Base-by-base conservation (phyloP, 1,140 invertebrate genomes). In the Sycophila sp. region DNA sequence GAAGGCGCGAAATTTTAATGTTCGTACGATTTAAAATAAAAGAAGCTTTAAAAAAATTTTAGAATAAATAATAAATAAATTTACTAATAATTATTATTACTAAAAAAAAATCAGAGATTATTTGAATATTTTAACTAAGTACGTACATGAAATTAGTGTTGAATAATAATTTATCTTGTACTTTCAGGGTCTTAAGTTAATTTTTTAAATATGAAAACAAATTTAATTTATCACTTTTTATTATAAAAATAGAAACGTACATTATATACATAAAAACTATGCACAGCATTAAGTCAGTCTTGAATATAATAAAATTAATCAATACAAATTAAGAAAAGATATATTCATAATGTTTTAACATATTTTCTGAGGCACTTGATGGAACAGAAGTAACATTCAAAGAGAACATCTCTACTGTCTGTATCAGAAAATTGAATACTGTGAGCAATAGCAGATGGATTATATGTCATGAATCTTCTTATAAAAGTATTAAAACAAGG, bases 351-450 rank as follows among this genome's bases (percentile, higher is more conserved):
- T 22, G 10, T 19, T 40, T 8, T 58, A 30, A 34, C 15, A 64
- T 78, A 77, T 75, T 65, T 56, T 22, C 36, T 64, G 26, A 73
- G 11, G 71, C 90, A 92, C 24, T 78, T 85, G 2, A 78, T 75
- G 49, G 89, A 90, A 79, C 91, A 92, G 78, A 88, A 90, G 73
- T 87, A 89, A 80, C 87, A 89, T 74, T 90, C 88, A 74, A 90
- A 87, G 7, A 83, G 81, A 13, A 89, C 32, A 36, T 67, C n/a
- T 11, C 62, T 78, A 73, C 72, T 75, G 59, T 78, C 74, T 70
- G 68, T 63, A 71, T 62, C 80, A 72, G 81, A 83, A 77, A 80
- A 83, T 72, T 79, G 87, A 73, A 83, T 81, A 77, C 58, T 87
- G 60, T 80, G 80, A 73, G 85, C 83, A 81, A 86, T 85, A 73